Evolutionary conservation across 2,797 vertebrate genomes (phyloP).

Genomic region (Sternotherus odoratus): DNA sequence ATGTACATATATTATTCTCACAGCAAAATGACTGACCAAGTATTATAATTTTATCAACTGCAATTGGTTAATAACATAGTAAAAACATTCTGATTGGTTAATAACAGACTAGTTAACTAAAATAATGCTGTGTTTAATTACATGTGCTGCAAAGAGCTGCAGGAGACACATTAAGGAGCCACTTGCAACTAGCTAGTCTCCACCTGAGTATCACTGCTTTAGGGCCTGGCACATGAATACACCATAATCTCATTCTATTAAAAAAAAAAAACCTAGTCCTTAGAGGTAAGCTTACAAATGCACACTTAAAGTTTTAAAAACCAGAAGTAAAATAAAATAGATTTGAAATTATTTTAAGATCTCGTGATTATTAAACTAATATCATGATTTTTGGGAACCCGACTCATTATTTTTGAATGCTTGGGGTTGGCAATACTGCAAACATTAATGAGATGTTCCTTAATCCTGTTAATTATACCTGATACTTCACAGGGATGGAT

Average conservation of each 20-base stretch:
- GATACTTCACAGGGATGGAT: neutral
- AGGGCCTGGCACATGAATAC: neutral
- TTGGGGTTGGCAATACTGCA: neutral
- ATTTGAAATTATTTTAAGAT: neutral
- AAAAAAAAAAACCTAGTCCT: neutral
- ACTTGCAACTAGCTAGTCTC: neutral
- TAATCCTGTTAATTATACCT: neutral
- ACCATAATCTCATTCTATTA: neutral
- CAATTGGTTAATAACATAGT: neutral
- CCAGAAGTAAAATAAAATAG: neutral
- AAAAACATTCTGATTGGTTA: neutral
- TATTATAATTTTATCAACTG: neutral
- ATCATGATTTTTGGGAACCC: neutral
- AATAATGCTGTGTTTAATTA: neutral
- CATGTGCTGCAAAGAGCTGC: neutral
- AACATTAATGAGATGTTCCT: neutral
- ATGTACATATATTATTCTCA: neutral
- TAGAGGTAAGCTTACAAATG: neutral
- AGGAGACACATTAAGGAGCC: neutral
- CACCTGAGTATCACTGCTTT: neutral
- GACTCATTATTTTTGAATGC: neutral
- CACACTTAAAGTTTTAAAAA: neutral
- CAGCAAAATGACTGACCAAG: neutral
- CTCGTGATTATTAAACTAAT: neutral
- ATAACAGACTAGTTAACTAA: neutral